A percentile compares a stretch with the other conserved stretches of the same genome.
These are phyloP conservation scores for Beroe ovata DNA, from an alignment of 37 sponge, comb jelly and placozoan genomes.

Conservation along the genomic window DNA sequence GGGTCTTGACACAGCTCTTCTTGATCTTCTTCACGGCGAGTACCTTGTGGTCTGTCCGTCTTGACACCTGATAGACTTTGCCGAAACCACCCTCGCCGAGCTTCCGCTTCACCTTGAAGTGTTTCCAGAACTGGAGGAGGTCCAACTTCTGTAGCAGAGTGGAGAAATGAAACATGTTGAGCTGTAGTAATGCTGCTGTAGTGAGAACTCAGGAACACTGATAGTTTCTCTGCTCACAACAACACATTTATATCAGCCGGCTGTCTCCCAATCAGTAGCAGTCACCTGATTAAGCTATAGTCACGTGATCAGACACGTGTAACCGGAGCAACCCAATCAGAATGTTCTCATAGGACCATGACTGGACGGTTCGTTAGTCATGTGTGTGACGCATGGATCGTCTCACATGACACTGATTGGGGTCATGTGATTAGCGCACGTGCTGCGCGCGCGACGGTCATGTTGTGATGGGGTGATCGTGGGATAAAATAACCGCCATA, in stretches of 20 bases:
- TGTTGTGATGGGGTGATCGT: no score
- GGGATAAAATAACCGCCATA: no score
- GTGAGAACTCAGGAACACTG: neutral
- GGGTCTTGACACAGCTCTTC: neutral
- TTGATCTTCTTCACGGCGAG: slow-evolving; percentile 4
- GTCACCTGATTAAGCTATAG: no score
- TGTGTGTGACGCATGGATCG: no score
- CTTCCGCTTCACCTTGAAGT: slow-evolving; percentile 54
- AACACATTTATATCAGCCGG: neutral
- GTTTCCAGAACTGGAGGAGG: slow-evolving; percentile 21
- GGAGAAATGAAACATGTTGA: neutral
- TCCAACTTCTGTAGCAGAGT: neutral
- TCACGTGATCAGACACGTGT: neutral
- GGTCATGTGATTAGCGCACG: no score
- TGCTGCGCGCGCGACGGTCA: no score
- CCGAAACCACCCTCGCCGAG: slow-evolving; percentile 60
- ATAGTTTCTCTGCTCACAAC: neutral
- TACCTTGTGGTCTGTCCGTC: neutral
- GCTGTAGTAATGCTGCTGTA: no score
- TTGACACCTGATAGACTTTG: neutral
- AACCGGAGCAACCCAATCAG: neutral
- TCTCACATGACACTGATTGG: no score
- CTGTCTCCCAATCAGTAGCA: neutral
- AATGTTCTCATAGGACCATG: no score
- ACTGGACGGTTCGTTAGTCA: no score